A percentile compares a stretch with the other conserved stretches of the same genome.
Evolutionary conservation across 2,888 invertebrate species (phyloP).

Genomic region (Cephus spinipes): DNA sequence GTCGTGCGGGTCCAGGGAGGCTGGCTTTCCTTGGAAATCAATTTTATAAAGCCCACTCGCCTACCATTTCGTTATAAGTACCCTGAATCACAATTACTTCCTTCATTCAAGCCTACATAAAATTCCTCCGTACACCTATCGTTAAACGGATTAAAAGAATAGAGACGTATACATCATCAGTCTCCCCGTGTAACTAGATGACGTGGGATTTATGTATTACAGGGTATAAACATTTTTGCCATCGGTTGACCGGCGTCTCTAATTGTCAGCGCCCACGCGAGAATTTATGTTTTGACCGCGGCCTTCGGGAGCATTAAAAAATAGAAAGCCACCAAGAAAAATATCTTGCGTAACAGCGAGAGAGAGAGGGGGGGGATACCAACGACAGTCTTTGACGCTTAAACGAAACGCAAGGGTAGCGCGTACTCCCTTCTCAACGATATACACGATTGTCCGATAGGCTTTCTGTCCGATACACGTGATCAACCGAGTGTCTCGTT

Average conservation of each 20-base stretch:
- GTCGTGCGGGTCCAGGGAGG: slow-evolving; percentile 27
- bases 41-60: slow-evolving; percentile 41
- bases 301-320: slow-evolving; percentile 38
- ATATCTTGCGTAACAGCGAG: slow-evolving; percentile 32
- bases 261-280: slow-evolving; percentile 49
- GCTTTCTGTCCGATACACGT: not conserved
- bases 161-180: not conserved
- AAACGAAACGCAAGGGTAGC: not conserved
- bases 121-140: not conserved
- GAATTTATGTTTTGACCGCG: slow-evolving; percentile 42
- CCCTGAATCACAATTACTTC: not conserved
- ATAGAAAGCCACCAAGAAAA: slow-evolving; percentile 24
- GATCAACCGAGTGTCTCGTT: not conserved
- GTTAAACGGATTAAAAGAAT: not conserved
- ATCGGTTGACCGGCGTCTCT: slow-evolving; percentile 30
- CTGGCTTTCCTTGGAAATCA: slow-evolving; percentile 53
- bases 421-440: not conserved
- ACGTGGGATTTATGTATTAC: not conserved
- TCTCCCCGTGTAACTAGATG: not conserved
- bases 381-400: not conserved
- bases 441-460: not conserved
- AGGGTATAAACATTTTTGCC: slow-evolving; percentile 26
- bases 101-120: not conserved
- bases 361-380: too few relatives aligned
- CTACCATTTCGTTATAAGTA: not conserved